Conservation (phyloP, 2,888 invertebrate species). For the Drosophila leonis region DNA sequence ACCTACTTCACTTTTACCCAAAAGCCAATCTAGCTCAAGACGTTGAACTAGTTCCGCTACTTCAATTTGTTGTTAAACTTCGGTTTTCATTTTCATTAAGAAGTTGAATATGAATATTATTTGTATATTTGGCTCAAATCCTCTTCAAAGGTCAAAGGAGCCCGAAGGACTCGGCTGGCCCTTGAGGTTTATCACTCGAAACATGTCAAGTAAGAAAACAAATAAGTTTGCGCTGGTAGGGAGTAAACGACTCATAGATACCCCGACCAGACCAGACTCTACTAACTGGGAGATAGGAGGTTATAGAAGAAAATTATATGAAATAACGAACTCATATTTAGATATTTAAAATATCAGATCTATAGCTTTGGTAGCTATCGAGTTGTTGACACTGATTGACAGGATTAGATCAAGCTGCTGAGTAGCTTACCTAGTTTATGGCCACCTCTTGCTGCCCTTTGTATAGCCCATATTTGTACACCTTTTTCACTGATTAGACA, state of each 20-base stretch:
- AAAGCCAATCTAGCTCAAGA: background rate
- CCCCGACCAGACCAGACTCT: background rate
- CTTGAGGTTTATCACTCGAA: background rate
- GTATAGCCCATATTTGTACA: background rate
- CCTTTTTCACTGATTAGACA: background rate
- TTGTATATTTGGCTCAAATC: background rate
- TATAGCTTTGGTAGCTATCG: too few species aligned
- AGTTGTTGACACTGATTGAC: background rate
- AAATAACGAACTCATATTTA: too few species aligned
- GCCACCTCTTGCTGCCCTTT: background rate
- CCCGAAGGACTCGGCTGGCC: background rate
- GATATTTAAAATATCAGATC: too few species aligned
- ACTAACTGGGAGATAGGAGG: background rate
- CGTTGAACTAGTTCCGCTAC: too few species aligned
- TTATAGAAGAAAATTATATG: background rate
- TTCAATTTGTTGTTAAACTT: too few species aligned
- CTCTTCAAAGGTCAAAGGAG: constrained; percentile 2
- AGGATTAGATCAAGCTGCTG: background rate
- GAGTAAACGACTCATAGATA: background rate
- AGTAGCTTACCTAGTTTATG: background rate
- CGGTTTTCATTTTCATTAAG: background rate
- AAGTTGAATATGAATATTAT: background rate
- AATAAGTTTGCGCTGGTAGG: background rate
- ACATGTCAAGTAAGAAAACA: background rate
- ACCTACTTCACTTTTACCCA: background rate